Evolutionary conservation across 2,797 vertebrate species (phyloP).

Genomic region (Sebastes melanostomus): DNA sequence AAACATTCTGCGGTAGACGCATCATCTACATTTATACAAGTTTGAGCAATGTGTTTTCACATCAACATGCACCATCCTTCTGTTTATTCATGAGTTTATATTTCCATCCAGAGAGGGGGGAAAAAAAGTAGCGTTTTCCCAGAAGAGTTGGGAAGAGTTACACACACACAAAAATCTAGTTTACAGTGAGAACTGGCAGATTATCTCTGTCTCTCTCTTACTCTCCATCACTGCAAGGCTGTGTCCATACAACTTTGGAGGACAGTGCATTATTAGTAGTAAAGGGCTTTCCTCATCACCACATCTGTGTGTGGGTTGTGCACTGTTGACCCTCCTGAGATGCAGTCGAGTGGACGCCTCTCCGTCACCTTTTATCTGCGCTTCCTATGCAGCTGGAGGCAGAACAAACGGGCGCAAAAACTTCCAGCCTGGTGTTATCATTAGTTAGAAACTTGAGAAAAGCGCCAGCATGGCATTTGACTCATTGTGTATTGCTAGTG

Average conservation of each 20-base stretch:
- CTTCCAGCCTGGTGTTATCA: slow-evolving; percentile 26
- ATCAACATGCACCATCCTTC: slow-evolving; percentile 49
- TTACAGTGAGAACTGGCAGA: slow-evolving; percentile 19
- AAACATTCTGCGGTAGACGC: background rate
- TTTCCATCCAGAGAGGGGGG: slow-evolving; percentile 29
- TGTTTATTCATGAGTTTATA: slow-evolving; percentile 65
- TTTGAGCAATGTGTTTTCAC: slow-evolving; percentile 45
- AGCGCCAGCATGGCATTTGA: slow-evolving; percentile 39
- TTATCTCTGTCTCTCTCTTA: background rate
- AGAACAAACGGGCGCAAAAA: slow-evolving; percentile 41
- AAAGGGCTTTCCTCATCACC: slow-evolving; percentile 55
- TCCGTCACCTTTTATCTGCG: slow-evolving; percentile 58
- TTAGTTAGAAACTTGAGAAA: slow-evolving; percentile 41
- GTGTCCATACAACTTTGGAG: slow-evolving; percentile 33
- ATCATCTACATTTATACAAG: slow-evolving; percentile 8
- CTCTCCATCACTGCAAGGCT: slow-evolving; percentile 7
- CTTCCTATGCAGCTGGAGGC: slow-evolving; percentile 57
- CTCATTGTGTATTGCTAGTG: slow-evolving; percentile 10
- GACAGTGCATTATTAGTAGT: slow-evolving; percentile 32
- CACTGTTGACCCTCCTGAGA: slow-evolving; percentile 33
- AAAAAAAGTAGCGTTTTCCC: background rate
- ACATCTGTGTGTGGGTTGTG: slow-evolving; percentile 63
- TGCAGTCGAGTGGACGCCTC: slow-evolving; percentile 46
- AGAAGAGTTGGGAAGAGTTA: slow-evolving; percentile 16
- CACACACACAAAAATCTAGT: slow-evolving; percentile 4